Percentiles rank a stretch among this genome's conserved stretches.
These are phyloP conservation scores for Hydractinia symbiolongicarpus DNA, from an alignment of 30 jellyfish, hydroid and myxozoan genomes.

Conservation along the genomic window DNA sequence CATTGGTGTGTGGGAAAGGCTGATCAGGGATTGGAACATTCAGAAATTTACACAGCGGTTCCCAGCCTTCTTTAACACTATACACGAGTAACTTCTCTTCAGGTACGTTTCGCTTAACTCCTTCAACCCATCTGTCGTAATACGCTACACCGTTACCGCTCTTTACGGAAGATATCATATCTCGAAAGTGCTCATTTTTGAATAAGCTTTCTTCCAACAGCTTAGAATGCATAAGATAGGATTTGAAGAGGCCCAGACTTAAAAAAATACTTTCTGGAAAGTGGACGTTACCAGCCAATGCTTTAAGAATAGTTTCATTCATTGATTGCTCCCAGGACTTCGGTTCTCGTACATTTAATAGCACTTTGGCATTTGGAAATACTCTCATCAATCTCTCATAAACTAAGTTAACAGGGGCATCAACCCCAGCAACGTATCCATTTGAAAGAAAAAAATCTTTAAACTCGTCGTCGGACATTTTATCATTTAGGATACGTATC, in stretches of 20 bases:
- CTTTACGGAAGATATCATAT: neutral
- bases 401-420: neutral
- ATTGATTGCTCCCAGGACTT: neutral
- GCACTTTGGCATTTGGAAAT: neutral
- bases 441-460: neutral
- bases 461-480: neutral
- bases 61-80: slow-evolving; percentile 4
- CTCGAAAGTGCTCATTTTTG: neutral
- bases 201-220: too few relatives aligned
- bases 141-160: neutral
- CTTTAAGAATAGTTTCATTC: neutral
- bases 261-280: neutral
- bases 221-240: neutral
- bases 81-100: neutral
- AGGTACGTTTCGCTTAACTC: neutral
- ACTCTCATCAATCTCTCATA: neutral
- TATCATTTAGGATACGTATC: neutral
- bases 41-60: slow-evolving; percentile 3
- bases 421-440: neutral
- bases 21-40: neutral
- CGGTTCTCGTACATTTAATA: neutral
- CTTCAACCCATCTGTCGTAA: neutral
- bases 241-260: neutral
- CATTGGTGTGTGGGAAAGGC: neutral
- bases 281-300: neutral